Percentiles rank a stretch among this genome's conserved stretches.
These are phyloP conservation scores for Sebastes kiyomatsui DNA, from an alignment of 2,797 vertebrate species.

Conservation along the genomic window DNA sequence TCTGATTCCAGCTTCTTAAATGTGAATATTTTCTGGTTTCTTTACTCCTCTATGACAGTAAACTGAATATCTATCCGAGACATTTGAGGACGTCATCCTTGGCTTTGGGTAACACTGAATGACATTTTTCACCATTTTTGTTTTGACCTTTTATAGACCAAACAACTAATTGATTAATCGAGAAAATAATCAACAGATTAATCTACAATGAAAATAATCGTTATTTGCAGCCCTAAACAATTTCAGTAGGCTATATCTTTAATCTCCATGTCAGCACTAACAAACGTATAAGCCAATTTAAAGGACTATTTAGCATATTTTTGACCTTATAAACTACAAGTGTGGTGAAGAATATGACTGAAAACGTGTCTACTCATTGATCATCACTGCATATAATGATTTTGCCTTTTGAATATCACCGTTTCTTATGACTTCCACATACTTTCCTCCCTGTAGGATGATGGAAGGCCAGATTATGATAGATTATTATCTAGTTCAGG, in stretches of 20 bases:
- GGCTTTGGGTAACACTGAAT: accelerated
- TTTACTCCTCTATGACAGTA: no score
- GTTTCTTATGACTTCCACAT: neutral
- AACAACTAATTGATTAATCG: no score
- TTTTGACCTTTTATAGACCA: no score
- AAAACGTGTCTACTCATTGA: neutral
- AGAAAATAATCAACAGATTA: no score
- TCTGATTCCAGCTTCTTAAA: no score
- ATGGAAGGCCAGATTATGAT: neutral
- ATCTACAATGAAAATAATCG: no score
- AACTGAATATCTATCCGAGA: no score
- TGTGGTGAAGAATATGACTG: neutral
- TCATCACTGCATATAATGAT: no score
- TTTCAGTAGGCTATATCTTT: neutral
- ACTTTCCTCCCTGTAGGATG: neutral
- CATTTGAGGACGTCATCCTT: no score
- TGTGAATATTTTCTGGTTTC: no score
- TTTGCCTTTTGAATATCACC: neutral
- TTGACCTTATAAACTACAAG: neutral
- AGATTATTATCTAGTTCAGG: neutral
- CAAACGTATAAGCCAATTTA: neutral
- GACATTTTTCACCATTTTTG: no score
- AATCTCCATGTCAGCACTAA: neutral
- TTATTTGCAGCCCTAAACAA: no score
- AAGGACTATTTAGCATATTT: neutral